phyloP scores from a whole-genome alignment of 2,797 vertebrate species.

The Pampus argenteus region DNA sequence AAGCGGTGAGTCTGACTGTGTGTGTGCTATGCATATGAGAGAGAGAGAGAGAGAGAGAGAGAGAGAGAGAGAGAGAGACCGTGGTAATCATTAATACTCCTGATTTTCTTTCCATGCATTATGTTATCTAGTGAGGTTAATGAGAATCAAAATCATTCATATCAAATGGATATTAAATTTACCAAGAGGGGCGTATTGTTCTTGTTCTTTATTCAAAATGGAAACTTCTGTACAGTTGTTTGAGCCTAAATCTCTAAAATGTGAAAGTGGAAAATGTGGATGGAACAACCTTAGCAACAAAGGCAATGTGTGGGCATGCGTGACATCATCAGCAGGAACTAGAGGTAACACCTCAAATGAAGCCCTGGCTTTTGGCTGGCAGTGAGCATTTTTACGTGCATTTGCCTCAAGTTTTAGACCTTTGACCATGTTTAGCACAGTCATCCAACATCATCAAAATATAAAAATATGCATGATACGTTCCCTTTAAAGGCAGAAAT shows the following conservation, averaged over 20 bases:
- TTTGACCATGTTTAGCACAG: no score
- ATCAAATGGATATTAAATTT: conserved; percentile 17
- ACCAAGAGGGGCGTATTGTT: not conserved
- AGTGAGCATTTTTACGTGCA: no score
- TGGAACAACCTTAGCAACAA: no score
- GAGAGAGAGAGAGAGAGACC: no score
- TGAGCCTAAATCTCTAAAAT: not conserved
- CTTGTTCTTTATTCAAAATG: no score
- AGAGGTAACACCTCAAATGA: no score
- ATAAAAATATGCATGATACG: not conserved
- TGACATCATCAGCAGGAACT: no score
- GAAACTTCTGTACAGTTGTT: not conserved
- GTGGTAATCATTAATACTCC: conserved; percentile 24
- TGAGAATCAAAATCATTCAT: not conserved
- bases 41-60: no score
- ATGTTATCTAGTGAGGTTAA: conserved; percentile 30
- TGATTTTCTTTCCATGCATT: conserved; percentile 34
- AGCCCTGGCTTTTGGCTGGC: no score
- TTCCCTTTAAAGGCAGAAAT: not conserved
- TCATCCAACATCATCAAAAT: no score
- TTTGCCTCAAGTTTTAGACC: no score
- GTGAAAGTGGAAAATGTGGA: not conserved
- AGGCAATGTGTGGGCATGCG: no score
- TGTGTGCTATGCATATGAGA: not conserved
- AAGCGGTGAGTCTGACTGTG: conserved; percentile 13